These are phyloP conservation scores for Rhagophthalmus giganteus DNA, from an alignment of 2,888 invertebrate species.

Conservation along the genomic window DNA sequence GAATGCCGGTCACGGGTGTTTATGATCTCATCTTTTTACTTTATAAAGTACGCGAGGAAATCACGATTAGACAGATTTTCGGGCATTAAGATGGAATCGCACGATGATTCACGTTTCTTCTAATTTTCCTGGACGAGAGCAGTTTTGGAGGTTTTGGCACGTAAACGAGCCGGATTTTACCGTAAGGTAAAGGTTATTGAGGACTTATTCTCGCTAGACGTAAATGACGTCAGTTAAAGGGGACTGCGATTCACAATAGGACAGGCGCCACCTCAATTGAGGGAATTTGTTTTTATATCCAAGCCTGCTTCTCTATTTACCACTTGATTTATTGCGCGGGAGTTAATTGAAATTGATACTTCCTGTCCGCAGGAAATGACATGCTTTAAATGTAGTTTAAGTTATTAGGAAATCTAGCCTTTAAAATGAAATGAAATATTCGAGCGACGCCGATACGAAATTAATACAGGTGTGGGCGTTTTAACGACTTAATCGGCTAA, in stretches of 20 bases:
- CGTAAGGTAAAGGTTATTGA: slow-evolving; percentile 17
- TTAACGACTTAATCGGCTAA: too few species aligned
- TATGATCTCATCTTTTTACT: slow-evolving; percentile 29
- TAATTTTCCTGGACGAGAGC: not conserved
- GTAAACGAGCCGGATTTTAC: too few species aligned
- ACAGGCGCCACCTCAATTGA: slow-evolving; percentile 56
- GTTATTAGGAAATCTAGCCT: slow-evolving; percentile 13
- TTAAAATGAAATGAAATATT: not conserved
- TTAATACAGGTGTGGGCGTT: too few species aligned
- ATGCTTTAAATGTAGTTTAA: slow-evolving; percentile 16
- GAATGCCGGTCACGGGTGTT: slow-evolving; percentile 27
- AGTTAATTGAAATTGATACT: slow-evolving; percentile 55
- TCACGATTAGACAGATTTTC: slow-evolving; percentile 30
- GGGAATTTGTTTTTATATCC: slow-evolving; percentile 52
- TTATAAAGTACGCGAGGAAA: slow-evolving; percentile 27
- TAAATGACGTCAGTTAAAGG: slow-evolving; percentile 44
- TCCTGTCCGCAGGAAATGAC: slow-evolving; percentile 43
- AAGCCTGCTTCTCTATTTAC: slow-evolving; percentile 52
- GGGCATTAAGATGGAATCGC: slow-evolving; percentile 21
- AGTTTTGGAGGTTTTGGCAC: too few species aligned
- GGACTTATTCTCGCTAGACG: slow-evolving; percentile 18
- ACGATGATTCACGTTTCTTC: slow-evolving; percentile 20
- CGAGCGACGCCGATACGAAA: too few species aligned
- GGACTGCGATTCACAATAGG: slow-evolving; percentile 46
- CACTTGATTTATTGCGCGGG: slow-evolving; percentile 54